A percentile compares a stretch with the other conserved stretches of the same genome.
Evolutionary conservation across 2,888 invertebrate genomes (phyloP).

Genomic region (Graphium colonna): DNA sequence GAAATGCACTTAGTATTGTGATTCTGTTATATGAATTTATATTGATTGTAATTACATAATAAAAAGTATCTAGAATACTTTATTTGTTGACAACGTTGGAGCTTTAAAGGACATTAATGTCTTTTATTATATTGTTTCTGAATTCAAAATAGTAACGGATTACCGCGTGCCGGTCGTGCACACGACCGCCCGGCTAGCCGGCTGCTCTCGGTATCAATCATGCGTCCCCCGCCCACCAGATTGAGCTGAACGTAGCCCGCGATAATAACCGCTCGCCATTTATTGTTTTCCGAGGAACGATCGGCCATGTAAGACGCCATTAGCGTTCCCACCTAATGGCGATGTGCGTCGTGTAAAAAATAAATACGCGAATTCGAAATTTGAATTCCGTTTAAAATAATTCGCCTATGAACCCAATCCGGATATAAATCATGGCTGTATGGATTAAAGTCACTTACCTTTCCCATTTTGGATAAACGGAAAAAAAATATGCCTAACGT

Average conservation of each 20-base stretch:
- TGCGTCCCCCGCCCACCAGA: constrained; percentile 32
- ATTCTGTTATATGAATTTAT: too few species aligned
- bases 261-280: constrained; percentile 29
- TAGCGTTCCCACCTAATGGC: constrained; percentile 34
- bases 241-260: constrained; percentile 23
- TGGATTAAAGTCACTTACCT: too few species aligned
- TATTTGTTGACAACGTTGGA: too few species aligned
- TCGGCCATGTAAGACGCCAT: constrained; percentile 32
- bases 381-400: neutral
- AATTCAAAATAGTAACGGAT: constrained; percentile 10
- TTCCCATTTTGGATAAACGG: too few species aligned
- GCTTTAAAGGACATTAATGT: too few species aligned
- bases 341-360: constrained; percentile 19
- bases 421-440: too few species aligned
- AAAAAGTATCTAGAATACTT: too few species aligned
- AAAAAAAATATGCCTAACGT: too few species aligned
- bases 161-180: constrained; percentile 9
- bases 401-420: neutral
- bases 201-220: constrained; percentile 36
- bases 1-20: too few species aligned
- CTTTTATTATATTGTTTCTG: too few species aligned
- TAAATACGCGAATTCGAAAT: neutral
- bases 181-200: constrained; percentile 17
- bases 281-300: constrained; percentile 32
- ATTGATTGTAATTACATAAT: too few species aligned